Evolutionary conservation across 2,797 vertebrate genomes (phyloP).

Genomic region (Dicrostonyx torquatus): DNA sequence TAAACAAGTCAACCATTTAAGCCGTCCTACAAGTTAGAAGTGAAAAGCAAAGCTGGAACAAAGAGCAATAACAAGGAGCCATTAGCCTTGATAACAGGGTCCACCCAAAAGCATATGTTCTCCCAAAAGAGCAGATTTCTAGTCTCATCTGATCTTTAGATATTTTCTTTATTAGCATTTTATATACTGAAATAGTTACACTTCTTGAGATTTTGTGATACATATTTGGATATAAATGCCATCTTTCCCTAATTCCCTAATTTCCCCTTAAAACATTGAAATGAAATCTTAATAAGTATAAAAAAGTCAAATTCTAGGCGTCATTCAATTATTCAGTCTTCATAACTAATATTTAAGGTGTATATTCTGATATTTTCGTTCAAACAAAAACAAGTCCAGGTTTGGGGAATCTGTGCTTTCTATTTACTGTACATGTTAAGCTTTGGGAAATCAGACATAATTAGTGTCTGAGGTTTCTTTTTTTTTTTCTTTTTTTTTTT

Average conservation of each 20-base stretch:
- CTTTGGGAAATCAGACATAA: not conserved
- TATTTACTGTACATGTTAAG: not conserved
- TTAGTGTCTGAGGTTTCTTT: not conserved
- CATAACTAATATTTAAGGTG: not conserved
- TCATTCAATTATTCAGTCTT: not conserved
- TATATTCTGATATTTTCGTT: not conserved
- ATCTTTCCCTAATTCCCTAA: not conserved
- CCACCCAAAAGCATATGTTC: slow-evolving; percentile 78
- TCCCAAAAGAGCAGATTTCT: slow-evolving; percentile 67
- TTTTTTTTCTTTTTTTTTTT: too few relatives aligned
- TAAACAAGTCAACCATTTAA: slow-evolving; percentile 82
- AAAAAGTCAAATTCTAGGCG: not conserved
- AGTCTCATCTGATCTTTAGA: slow-evolving; percentile 69
- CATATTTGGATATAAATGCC: not conserved
- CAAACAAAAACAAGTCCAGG: not conserved
- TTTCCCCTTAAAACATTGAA: not conserved
- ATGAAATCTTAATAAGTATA: not conserved
- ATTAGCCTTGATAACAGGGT: slow-evolving; percentile 73
- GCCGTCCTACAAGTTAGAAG: slow-evolving; percentile 77
- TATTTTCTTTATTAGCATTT: slow-evolving; percentile 46
- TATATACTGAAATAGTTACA: slow-evolving; percentile 46
- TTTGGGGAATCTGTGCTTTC: not conserved
- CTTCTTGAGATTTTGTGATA: not conserved
- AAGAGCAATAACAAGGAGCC: slow-evolving; percentile 64
- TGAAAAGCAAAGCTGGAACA: slow-evolving; percentile 78